Conservation (phyloP, 37 sponge, comb jelly and placozoan species). For the Geodia barretti region DNA sequence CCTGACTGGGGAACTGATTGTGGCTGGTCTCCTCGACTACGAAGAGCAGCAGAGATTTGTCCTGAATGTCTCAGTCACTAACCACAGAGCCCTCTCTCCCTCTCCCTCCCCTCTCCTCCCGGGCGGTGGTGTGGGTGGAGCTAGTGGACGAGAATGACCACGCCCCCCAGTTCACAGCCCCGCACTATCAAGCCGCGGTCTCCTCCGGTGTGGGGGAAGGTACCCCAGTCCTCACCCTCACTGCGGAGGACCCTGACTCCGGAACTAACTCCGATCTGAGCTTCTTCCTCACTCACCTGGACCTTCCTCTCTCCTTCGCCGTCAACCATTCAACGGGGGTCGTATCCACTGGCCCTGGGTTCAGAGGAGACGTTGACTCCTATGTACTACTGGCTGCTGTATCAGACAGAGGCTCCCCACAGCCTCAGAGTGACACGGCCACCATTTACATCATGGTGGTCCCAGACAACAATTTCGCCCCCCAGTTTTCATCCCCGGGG, state of each 20-base stretch:
- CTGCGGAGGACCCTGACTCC: slow-evolving; percentile 63
- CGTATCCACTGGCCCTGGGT: slow-evolving; percentile 29
- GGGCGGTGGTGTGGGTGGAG: slow-evolving; percentile 25
- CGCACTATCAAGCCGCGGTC: slow-evolving; percentile 32
- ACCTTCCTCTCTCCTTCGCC: slow-evolving; percentile 33
- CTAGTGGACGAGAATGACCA: slow-evolving; percentile 75
- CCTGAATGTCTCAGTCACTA: slow-evolving; percentile 45
- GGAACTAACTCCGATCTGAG: slow-evolving; percentile 70
- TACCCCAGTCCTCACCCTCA: slow-evolving; percentile 34
- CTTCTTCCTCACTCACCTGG: slow-evolving; percentile 53
- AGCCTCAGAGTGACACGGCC: slow-evolving; percentile 24
- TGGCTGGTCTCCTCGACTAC: slow-evolving; percentile 52
- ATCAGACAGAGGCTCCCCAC: slow-evolving; percentile 70
- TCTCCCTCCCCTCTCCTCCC: slow-evolving; percentile 10
- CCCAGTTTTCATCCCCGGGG: slow-evolving; percentile 40
- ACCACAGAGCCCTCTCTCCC: slow-evolving; percentile 33
- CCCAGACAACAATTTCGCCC: slow-evolving; percentile 55
- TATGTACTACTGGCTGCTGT: slow-evolving; percentile 45
- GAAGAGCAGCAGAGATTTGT: slow-evolving; percentile 17
- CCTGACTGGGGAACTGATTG: slow-evolving; percentile 37
- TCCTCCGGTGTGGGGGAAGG: slow-evolving; percentile 33
- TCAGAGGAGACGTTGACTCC: not conserved
- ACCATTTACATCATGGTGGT: slow-evolving; percentile 35
- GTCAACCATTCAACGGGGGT: slow-evolving; percentile 50
- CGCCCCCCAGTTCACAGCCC: slow-evolving; percentile 54